Base-by-base conservation (phyloP, 2,797 vertebrate genomes). In the Sylvilagus floridanus region DNA sequence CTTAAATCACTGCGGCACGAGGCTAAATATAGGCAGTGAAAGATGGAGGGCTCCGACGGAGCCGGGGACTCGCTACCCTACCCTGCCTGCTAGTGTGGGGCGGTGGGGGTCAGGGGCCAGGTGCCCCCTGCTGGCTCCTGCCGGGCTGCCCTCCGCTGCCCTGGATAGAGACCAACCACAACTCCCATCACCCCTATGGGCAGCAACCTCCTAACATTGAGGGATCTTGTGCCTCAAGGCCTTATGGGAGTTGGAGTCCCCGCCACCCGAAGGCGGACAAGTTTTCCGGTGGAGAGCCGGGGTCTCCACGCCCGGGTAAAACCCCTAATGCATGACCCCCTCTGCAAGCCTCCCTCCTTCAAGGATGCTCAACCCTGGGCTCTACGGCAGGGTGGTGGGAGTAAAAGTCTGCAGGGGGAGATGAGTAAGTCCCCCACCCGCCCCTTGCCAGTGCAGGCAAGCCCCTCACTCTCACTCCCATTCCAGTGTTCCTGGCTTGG, bases 181-280 rank as follows among this genome's bases (percentile, higher is more conserved):
- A 97, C 90, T 97, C 96, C 97, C 96, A 94, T 93, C 4, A 96
- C 85, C 63, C 75, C 94, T 68, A 10, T 11, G 60, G 87, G 69
- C 75, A 89, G 79, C 90, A 95, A 71, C 60, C 72, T 32, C 52
- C 84, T 79, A 92, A 85, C n/a, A 90, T 7, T 62, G 66, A 96
- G 52, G 62, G 78, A 37, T n/a, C 71, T 85, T 90, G 82, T 88
- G 83, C 78, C 88, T 96, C 93, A 73, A 21, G 88, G 97, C 84
- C 93, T 97, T 95, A 90, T 97, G 97, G 97, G 97, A 97, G 91
- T 97, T 97, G 96, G 54, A 97, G 97, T 97, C 94, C 57, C 72
- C 32, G 5, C 66, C 79, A 84, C 88, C 85, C 87, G 8, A 16
- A 87, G 35, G 84, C 94, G 42, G 95, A 95, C 97, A 97, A 97